Conservation (phyloP, 2,113 vertebrate genomes). For the Lasiurus borealis region DNA sequence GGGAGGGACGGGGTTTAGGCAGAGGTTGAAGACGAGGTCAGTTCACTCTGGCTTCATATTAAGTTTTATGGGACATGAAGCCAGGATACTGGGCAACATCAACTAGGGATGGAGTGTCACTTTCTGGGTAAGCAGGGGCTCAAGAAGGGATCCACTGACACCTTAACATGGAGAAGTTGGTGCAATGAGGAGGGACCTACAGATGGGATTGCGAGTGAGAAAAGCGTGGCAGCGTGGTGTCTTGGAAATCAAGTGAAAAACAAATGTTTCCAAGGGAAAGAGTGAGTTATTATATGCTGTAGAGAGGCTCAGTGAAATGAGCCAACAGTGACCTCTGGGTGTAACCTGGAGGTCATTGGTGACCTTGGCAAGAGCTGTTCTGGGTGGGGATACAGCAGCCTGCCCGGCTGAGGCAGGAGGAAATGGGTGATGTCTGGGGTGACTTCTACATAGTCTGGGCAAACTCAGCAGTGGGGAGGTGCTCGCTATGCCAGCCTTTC, state of each 20-base stretch:
- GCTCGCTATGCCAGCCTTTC: neutral
- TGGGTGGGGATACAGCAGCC: neutral
- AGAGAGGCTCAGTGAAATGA: neutral
- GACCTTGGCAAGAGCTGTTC: neutral
- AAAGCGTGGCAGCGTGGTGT: neutral
- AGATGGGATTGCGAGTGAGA: neutral
- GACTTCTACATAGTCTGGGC: neutral
- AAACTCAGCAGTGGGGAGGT: neutral
- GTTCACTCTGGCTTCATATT: neutral
- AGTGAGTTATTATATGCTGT: neutral
- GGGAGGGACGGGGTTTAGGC: neutral
- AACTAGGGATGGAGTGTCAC: too few species aligned
- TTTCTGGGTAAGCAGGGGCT: neutral
- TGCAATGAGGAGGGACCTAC: neutral
- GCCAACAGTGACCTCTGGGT: neutral
- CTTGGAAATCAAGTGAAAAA: neutral
- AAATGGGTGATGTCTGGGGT: neutral
- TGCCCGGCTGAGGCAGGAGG: neutral
- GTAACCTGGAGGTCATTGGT: neutral
- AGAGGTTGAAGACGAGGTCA: neutral
- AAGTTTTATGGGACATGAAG: neutral
- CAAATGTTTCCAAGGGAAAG: neutral
- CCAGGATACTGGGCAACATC: neutral
- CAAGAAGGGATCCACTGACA: accelerated
- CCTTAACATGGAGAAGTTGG: neutral